Evolutionary conservation across 1,140 invertebrate genomes (phyloP), one percentile per base, ranked within the genome.

Genomic region (Mamestra configurata): DNA sequence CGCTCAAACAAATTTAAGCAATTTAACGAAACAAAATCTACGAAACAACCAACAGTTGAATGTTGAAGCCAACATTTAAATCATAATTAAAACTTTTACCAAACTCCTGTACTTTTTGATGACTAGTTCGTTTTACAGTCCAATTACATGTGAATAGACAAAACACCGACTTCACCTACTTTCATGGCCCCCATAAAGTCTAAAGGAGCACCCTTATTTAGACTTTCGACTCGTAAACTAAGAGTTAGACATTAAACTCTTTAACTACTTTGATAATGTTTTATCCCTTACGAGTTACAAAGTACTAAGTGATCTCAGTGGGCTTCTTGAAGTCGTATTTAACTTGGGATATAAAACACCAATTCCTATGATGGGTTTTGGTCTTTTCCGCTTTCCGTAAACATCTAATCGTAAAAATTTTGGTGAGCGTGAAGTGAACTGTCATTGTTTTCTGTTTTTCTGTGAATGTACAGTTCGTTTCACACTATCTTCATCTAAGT

Each of bases 21-120:
- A 71, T 71, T 71, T 49, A 11, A 31, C 8, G 13, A 51, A 71
- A 73, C 49, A 43, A 20, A 57, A 40, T 40, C 51, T 31, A 31
- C 49, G 43, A 75, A 59, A 8, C 66, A 22, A 10, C n/a, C 46
- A 1, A 72, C 27, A 57, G 27, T 27, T 49, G 13, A 27, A 75
- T 15, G 37, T 75, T 11, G 20, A 59, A 43, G 51, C 11, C 51
- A 24, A 51, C 18, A 75, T 55, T 55, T 8, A 59, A 57, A 75
- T 75, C 20, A 75, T 75, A 75, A 75, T 75, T 75, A 75, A 75
- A 75, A 75, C 31, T 75, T 75, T 75, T 15, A 4, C 71, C 35
- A 68, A 68, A 68, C 18, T 43, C 20, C 11, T 46, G 31, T 57
- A 43, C 35, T 73, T 73, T n/a, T 7, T 37, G 31, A 75, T 75